Base-by-base conservation (phyloP, 2,797 vertebrate genomes). In the Benthosema pterotum region DNA sequence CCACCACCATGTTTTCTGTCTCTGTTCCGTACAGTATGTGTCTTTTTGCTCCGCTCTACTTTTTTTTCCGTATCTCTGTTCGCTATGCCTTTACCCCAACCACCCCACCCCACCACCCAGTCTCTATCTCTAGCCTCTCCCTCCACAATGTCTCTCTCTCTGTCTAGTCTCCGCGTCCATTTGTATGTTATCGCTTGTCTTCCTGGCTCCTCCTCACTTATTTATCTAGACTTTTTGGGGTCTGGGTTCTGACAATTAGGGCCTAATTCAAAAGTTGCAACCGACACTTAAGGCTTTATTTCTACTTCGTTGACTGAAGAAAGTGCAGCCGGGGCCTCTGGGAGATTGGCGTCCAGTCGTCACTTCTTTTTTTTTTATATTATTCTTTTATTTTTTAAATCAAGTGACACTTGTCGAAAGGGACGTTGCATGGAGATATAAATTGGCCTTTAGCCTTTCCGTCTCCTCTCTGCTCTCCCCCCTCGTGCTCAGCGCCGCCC, bases 401-500 rank as follows among this genome's bases (percentile, higher is more conserved):
- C 32, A 38, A 38, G 32, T 38, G 32, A 38, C 32, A 38, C 32
- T 38, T 38, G 32, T 38, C 32, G 32, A 38, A 38, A 57, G 42
- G 42, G 55, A 54, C 42, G 18, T 19, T n/a, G 55, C 15, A 19
- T 19, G 19, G 55, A 42, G 7, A 43, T 38, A 38, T 38, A 38
- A 38, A 38, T 38, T 38, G 32, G 32, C 32, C 53, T 5, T 38
- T 15, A 38, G 53, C 11, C 32, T 52, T 70, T 71, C 48, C 5
- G 12, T 69, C 61, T 49, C 5, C n/a, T 38, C n/a, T 38, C 49
- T 54, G 60, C 43, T 42, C 16, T 52, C 69, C 6, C 69, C 6
- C 18, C 17, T 22, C 50, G 50, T 45, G 49, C 49, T 57, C 12
- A 3, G 63, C 38, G 73, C 81, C 83, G 67, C 71, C 79, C 47